These are phyloP conservation scores for Conopomorpha cramerella DNA, from an alignment of 1,140 invertebrate genomes.

Conservation along the genomic window DNA sequence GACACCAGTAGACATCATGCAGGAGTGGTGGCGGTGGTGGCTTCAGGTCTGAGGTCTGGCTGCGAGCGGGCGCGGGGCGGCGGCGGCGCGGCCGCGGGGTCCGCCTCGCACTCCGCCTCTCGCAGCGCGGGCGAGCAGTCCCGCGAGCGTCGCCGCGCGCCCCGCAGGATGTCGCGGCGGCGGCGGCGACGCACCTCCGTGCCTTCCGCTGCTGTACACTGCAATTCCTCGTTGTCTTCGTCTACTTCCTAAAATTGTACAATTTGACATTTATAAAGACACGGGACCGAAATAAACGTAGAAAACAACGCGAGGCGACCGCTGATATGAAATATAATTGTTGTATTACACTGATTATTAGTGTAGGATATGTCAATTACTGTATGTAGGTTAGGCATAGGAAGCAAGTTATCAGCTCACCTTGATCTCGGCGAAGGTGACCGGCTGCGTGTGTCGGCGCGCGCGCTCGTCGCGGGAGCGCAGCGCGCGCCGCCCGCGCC, in stretches of 20 bases:
- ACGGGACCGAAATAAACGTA: too few species aligned
- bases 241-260: constrained; percentile 67
- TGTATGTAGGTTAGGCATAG: too few species aligned
- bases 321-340: too few species aligned
- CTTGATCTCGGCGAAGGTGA: constrained; percentile 78
- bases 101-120: constrained; percentile 6
- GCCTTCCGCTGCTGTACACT: constrained; percentile 20
- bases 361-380: too few species aligned
- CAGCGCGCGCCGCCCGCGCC: constrained; percentile 63
- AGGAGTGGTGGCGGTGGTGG: constrained; percentile 1
- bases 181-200: constrained; percentile 23
- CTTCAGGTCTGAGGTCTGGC: constrained; percentile 6
- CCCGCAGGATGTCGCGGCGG: constrained; percentile 15
- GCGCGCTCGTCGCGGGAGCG: constrained; percentile 52
- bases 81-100: constrained; percentile 12
- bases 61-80: constrained; percentile 7
- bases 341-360: too few species aligned
- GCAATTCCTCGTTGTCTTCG: constrained; percentile 58
- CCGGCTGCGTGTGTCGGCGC: constrained; percentile 71
- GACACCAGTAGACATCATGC: too few species aligned
- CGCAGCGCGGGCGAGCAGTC: constrained; percentile 6
- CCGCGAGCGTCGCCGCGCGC: constrained; percentile 40
- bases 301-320: too few species aligned
- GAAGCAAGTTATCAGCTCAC: constrained; percentile 30
- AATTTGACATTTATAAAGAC: too few species aligned